These are phyloP conservation scores for Leptoteleia sp. DNA, from an alignment of 1,140 invertebrate genomes.

Conservation along the genomic window DNA sequence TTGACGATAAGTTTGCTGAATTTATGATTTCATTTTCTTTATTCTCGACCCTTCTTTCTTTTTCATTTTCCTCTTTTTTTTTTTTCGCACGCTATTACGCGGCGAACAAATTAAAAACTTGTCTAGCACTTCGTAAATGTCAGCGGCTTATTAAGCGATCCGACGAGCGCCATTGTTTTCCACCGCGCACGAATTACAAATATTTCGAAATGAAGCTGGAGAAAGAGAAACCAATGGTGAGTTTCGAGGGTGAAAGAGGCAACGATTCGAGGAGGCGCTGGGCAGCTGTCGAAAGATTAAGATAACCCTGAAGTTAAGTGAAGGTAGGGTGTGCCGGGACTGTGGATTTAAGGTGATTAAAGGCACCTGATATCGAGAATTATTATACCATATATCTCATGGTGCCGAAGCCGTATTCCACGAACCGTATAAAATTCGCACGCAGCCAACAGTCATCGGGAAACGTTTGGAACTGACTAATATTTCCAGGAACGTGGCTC, in stretches of 20 bases:
- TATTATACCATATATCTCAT: slow-evolving; percentile 79
- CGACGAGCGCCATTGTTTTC: slow-evolving; percentile 5
- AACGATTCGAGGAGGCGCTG: slow-evolving; percentile 76
- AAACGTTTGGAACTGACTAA: slow-evolving; percentile 58
- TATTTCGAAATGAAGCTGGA: slow-evolving; percentile 42
- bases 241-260: slow-evolving; percentile 62
- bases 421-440: slow-evolving; percentile 71
- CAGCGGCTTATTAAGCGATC: background rate
- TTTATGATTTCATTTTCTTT: slow-evolving; percentile 32
- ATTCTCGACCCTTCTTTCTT: no score
- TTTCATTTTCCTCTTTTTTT: no score
- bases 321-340: slow-evolving; percentile 75
- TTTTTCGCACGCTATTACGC: slow-evolving; percentile 23
- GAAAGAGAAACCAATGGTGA: slow-evolving; percentile 64
- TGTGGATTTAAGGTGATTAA: slow-evolving; percentile 82
- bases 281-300: slow-evolving; percentile 82
- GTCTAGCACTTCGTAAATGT: slow-evolving; percentile 2
- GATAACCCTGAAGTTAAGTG: slow-evolving; percentile 80
- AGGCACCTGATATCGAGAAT: slow-evolving; percentile 81
- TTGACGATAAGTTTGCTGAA: slow-evolving; percentile 54
- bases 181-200: background rate
- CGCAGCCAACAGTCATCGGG: slow-evolving; percentile 46
- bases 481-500: slow-evolving; percentile 45
- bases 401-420: slow-evolving; percentile 73
- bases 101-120: slow-evolving; percentile 4